Conservation (phyloP, 2,797 vertebrate genomes). For the Coendou prehensilis region DNA sequence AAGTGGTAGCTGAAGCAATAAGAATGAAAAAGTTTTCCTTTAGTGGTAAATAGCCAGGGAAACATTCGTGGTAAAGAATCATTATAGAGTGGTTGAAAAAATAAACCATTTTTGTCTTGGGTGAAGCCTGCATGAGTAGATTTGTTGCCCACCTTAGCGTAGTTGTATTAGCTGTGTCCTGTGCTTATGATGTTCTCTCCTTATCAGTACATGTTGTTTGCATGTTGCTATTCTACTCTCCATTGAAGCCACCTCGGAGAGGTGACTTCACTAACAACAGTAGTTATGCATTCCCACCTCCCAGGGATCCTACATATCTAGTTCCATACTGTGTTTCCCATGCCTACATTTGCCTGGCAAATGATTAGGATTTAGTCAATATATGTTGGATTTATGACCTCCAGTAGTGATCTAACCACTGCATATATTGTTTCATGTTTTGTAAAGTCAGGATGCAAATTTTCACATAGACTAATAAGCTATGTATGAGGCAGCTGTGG, state of each 20-base stretch:
- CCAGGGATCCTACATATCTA: not conserved
- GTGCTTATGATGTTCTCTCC: not conserved
- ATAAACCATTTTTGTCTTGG: not conserved
- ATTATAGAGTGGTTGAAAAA: not conserved
- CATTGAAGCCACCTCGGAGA: not conserved
- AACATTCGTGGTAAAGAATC: not conserved
- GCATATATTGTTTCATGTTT: not conserved
- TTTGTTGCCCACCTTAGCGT: not conserved
- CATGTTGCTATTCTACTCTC: not conserved
- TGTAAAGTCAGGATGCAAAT: slow-evolving; percentile 5
- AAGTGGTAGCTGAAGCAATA: not conserved
- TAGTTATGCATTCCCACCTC: not conserved
- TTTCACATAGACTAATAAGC: not conserved
- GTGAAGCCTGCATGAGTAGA: not conserved
- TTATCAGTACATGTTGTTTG: not conserved
- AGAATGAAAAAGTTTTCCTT: slow-evolving; percentile 16
- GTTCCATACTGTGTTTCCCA: not conserved
- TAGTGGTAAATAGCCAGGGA: not conserved
- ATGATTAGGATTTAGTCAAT: not conserved
- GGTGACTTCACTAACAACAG: not conserved
- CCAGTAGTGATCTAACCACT: not conserved
- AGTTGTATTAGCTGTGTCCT: not conserved
- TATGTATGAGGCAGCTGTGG: not conserved
- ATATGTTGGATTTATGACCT: not conserved
- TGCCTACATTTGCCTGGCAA: not conserved